Conservation (phyloP, 1,140 invertebrate genomes). For the Drosophila littoralis region DNA sequence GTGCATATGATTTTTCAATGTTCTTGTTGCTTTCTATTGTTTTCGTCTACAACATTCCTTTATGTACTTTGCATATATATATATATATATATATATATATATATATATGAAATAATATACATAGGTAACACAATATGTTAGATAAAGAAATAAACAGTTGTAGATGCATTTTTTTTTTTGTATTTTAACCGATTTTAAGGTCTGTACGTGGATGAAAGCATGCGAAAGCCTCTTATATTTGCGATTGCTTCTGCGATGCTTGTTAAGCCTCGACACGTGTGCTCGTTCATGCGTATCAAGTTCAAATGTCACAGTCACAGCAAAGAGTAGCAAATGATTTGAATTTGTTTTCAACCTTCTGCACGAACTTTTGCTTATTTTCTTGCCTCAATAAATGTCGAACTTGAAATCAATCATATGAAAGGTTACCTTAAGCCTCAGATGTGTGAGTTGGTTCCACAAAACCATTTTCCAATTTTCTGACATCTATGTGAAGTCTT, state of each 20-base stretch:
- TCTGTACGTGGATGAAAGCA: conserved; percentile 13
- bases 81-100: too few species aligned
- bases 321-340: conserved; percentile 18
- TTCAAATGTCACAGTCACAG: conserved; percentile 39
- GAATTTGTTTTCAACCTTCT: conserved; percentile 26
- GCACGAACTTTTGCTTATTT: conserved; percentile 15
- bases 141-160: too few species aligned
- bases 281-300: conserved; percentile 33
- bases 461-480: too few species aligned
- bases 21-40: too few species aligned
- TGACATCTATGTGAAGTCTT: not conserved
- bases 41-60: too few species aligned
- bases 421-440: conserved; percentile 8
- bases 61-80: too few species aligned
- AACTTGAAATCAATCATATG: conserved; percentile 4
- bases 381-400: conserved; percentile 7
- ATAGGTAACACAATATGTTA: too few species aligned
- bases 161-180: too few species aligned
- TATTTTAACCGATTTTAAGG: conserved; percentile 7
- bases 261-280: conserved; percentile 42
- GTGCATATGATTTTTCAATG: too few species aligned
- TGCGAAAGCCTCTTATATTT: conserved; percentile 11
- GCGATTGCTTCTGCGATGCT: conserved; percentile 9
- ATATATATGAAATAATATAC: too few species aligned
- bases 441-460: not conserved